Percentiles rank a stretch among this genome's conserved stretches.
Evolutionary conservation across 2,888 invertebrate genomes (phyloP).

Genomic region (Gisinianus flammeolus): DNA sequence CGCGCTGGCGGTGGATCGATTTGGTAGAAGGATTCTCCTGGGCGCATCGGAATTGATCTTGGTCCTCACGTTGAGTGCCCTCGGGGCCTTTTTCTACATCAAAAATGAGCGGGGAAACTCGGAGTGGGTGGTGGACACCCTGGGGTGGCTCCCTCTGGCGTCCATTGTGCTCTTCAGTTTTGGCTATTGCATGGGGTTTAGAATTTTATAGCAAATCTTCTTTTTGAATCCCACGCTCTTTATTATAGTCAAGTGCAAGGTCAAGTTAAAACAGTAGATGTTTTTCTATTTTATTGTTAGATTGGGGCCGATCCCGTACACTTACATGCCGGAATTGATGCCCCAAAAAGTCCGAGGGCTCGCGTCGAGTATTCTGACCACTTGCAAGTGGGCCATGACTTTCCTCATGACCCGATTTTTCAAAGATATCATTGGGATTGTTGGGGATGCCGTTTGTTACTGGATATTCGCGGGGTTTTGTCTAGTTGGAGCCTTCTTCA

Average conservation of each 20-base stretch:
- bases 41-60: constrained; percentile 68
- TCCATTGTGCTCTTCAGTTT: constrained; percentile 79
- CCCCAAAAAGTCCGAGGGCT: constrained; percentile 70
- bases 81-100: constrained; percentile 68
- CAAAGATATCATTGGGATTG: neutral
- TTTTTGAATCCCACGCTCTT: constrained; percentile 10
- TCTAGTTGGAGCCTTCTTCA: constrained; percentile 9
- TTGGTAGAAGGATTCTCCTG: constrained; percentile 70
- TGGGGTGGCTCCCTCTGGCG: constrained; percentile 75
- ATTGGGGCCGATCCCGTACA: constrained; percentile 75
- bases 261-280: too few relatives aligned
- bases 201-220: neutral
- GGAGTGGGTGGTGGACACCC: constrained; percentile 64
- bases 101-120: constrained; percentile 62
- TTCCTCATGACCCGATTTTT: constrained; percentile 25
- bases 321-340: constrained; percentile 71
- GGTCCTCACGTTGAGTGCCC: constrained; percentile 65
- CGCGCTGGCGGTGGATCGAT: constrained; percentile 68
- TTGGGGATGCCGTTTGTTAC: constrained; percentile 11
- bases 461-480: constrained; percentile 21
- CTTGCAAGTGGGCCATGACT: neutral
- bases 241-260: neutral
- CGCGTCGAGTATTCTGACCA: constrained; percentile 9
- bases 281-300: too few relatives aligned
- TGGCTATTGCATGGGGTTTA: constrained; percentile 60